Base-by-base conservation (phyloP, 2,797 vertebrate genomes). In the Buceros bicornis region DNA sequence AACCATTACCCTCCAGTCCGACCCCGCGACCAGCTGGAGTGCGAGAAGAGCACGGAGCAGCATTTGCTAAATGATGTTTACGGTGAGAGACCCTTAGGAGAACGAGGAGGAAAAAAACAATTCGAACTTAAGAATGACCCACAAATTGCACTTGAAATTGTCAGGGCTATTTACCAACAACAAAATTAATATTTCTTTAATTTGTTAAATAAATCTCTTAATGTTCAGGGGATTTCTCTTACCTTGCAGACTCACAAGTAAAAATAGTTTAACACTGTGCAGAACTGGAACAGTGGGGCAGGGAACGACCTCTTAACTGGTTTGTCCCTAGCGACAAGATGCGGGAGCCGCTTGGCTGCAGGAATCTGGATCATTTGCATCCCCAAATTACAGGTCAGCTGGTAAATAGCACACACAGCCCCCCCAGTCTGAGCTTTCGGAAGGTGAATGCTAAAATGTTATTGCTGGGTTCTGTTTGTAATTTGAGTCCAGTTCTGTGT, bases 301-400 rank as follows among this genome's bases (percentile, higher is more conserved):
- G 0, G 2, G 40, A 51, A 8, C 0, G 1, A 10, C 37, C 33
- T 77, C 66, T 37, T 5, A 11, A 1, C 10, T 29, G 60, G 13
- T 61, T 48, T 82, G 43, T 45, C 19, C 81, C 16, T 33, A 19
- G 60, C 4, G 53, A 42, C 12, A 33, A n/a, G 64, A 19, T 8
- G n/a, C n/a, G 33, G 67, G 45, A 87, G 7, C 25, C 17, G 24
- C 71, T 48, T 25, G 4, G 11, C 50, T 67, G 31, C 7, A 67
- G 65, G 66, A 58, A 31, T 56, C 43, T 47, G 56, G 4, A 21
- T 65, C 10, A 22, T 60, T 64, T 70, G 42, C 10, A 6, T 16
- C 4, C 29, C 4, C 5, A 42, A 25, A 51, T 58, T 8, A 8
- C 16, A 33, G 18, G 13, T 31, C 28, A 48, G 35, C 21, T 35